Percentiles rank a stretch among this genome's conserved stretches.
Conservation (phyloP, 2,113 vertebrate genomes). For the Bufo gargarizans region DNA sequence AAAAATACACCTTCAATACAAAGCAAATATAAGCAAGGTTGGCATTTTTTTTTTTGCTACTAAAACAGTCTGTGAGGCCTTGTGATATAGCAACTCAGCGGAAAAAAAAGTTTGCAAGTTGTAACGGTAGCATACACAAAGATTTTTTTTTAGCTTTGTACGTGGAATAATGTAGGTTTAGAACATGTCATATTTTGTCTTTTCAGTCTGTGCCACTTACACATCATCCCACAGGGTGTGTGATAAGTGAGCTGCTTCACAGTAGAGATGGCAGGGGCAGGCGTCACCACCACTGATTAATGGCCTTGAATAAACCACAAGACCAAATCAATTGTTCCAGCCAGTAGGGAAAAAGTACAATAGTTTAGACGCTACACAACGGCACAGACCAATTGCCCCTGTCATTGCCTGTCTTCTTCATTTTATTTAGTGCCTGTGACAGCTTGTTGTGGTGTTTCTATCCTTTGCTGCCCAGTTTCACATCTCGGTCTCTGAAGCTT, state of each 20-base stretch:
- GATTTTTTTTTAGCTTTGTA: background rate
- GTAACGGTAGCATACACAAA: background rate
- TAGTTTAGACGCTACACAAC: constrained; percentile 34
- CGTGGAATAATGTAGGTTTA: background rate
- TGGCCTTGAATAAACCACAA: constrained; percentile 53
- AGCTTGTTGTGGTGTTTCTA: constrained; percentile 10
- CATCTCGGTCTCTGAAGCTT: constrained; percentile 18
- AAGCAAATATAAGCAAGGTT: too few relatives aligned
- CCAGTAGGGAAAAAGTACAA: constrained; percentile 52
- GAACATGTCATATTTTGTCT: background rate
- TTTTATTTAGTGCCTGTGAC: constrained; percentile 46
- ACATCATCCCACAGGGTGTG: constrained; percentile 29
- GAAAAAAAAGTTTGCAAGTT: too few relatives aligned
- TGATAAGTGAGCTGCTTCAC: constrained; percentile 54
- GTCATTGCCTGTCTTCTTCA: constrained; percentile 48
- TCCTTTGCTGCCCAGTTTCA: constrained; percentile 21
- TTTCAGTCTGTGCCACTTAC: constrained; percentile 10
- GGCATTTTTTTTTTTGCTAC: background rate
- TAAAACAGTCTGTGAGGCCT: background rate
- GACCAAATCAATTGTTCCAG: constrained; percentile 54
- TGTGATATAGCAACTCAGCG: background rate
- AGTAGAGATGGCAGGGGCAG: constrained; percentile 37
- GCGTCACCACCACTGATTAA: constrained; percentile 49
- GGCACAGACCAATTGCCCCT: constrained; percentile 54
- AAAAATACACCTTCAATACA: too few relatives aligned